A percentile compares a stretch with the other conserved stretches of the same genome.
These are phyloP conservation scores for Thamnophis elegans DNA, from an alignment of 2,797 vertebrate genomes.

Conservation along the genomic window DNA sequence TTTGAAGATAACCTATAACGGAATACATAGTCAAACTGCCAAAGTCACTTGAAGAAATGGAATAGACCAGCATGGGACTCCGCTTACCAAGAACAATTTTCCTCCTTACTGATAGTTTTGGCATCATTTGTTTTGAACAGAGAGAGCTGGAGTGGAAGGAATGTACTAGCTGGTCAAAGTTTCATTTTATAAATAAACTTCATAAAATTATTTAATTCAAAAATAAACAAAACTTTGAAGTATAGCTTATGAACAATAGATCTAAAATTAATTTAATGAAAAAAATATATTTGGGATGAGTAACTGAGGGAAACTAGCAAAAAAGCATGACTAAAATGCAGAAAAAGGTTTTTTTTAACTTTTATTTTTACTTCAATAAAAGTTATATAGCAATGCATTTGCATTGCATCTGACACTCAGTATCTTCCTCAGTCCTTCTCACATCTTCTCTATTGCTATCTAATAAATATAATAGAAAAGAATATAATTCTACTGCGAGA, in stretches of 20 bases:
- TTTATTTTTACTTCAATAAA: not conserved
- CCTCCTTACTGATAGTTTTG: not conserved
- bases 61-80: not conserved
- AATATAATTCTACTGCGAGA: not conserved
- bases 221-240: not conserved
- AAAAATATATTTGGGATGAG: not conserved
- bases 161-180: not conserved
- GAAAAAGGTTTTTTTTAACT: not conserved
- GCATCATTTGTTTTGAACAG: not conserved
- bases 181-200: not conserved
- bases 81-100: not conserved
- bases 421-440: not conserved
- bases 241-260: not conserved
- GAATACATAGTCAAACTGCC: not conserved
- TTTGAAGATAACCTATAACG: not conserved
- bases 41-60: not conserved
- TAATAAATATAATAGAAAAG: not conserved
- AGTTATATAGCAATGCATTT: not conserved
- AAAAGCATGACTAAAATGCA: not conserved
- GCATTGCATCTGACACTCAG: not conserved
- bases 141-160: not conserved
- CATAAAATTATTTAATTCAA: not conserved
- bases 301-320: not conserved
- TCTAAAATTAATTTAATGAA: not conserved
- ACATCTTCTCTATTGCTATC: not conserved